These are phyloP conservation scores for Argentina silus DNA, from an alignment of 2,797 vertebrate species.

Conservation along the genomic window DNA sequence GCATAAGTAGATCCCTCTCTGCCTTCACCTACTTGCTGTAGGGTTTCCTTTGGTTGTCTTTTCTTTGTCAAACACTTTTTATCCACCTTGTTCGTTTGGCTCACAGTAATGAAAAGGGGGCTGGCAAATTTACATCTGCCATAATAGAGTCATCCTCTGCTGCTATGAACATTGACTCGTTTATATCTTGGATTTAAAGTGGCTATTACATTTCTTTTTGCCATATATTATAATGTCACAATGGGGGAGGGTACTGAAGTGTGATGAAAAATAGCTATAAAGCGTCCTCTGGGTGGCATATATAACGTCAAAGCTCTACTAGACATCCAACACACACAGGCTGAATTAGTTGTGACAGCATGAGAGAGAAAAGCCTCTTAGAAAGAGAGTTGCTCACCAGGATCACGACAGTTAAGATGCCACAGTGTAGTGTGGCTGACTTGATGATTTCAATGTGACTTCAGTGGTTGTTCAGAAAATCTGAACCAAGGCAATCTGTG, in stretches of 20 bases:
- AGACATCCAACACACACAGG: conserved; percentile 44
- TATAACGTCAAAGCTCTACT: conserved; percentile 53
- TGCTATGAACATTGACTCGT: conserved; percentile 28
- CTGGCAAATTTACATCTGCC: conserved; percentile 18
- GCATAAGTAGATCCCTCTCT: conserved; percentile 35
- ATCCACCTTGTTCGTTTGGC: conserved; percentile 12
- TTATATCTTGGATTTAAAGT: conserved; percentile 34
- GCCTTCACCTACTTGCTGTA: conserved; percentile 11
- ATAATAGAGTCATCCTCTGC: conserved; percentile 33
- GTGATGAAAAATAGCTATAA: conserved; percentile 36
- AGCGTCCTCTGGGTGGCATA: conserved; percentile 42
- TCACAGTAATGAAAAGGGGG: conserved; percentile 18
- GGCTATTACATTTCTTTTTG: conserved; percentile 40
- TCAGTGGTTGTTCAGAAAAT: conserved; percentile 58
- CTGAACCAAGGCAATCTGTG: conserved; percentile 45
- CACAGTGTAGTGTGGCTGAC: conserved; percentile 38
- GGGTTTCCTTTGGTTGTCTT: conserved; percentile 28
- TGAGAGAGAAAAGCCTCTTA: conserved; percentile 62
- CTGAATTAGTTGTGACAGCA: conserved; percentile 54
- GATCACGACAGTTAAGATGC: conserved; percentile 61
- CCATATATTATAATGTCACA: neutral
- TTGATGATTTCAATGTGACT: conserved; percentile 63
- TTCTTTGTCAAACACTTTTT: conserved; percentile 23
- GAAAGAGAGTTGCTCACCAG: conserved; percentile 57
- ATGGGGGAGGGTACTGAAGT: conserved; percentile 14